These are phyloP conservation scores for Styela clava DNA, from an alignment of 23 tunicate genomes.

Conservation along the genomic window DNA sequence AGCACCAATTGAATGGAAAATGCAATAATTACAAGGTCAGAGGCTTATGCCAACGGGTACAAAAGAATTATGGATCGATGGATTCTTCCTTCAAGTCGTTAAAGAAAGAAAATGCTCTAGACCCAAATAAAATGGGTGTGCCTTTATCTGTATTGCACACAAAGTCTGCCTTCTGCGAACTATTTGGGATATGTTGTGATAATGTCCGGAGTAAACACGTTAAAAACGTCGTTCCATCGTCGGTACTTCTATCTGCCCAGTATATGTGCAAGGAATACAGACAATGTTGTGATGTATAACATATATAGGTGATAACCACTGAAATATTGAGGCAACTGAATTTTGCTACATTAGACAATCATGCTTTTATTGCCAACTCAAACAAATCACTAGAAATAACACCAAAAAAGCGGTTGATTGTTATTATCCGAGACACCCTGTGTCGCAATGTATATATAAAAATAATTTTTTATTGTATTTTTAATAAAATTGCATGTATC, in stretches of 20 bases:
- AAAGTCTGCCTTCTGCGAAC: neutral
- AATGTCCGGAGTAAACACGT: neutral
- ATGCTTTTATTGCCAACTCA: too few species aligned
- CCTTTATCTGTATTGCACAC: neutral
- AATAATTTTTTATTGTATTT: too few species aligned
- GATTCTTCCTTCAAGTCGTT: neutral
- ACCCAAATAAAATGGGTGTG: neutral
- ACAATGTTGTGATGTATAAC: conserved; percentile 3
- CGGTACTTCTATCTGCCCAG: neutral
- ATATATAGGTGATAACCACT: too few species aligned
- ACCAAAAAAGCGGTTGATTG: too few species aligned
- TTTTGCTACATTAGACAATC: too few species aligned
- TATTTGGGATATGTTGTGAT: neutral
- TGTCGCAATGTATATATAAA: too few species aligned
- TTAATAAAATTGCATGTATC: too few species aligned
- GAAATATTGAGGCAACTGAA: too few species aligned
- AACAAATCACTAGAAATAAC: too few species aligned
- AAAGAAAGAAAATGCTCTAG: neutral
- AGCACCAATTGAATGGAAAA: conserved; percentile 32
- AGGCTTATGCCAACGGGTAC: conserved; percentile 49
- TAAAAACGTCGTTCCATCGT: neutral
- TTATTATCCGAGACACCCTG: too few species aligned
- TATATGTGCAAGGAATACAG: neutral
- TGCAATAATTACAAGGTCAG: conserved; percentile 72
- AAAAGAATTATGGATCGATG: neutral